Base-by-base conservation (phyloP, 30 jellyfish, hydroid and myxozoan species). In the Aurelia coerulea region DNA sequence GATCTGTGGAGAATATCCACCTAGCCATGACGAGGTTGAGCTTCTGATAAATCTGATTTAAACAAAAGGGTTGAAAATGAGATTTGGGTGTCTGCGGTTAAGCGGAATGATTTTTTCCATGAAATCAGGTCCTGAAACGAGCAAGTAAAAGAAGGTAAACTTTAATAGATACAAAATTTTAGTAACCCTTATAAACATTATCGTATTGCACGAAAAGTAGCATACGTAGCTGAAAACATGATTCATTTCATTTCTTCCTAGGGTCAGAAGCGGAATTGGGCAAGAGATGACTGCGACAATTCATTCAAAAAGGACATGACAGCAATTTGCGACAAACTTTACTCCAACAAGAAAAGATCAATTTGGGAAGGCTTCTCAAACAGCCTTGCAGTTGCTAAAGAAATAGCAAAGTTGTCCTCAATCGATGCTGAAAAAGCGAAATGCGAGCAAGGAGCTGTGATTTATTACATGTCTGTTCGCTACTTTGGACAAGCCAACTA, bases 391-490 rank as follows among this genome's bases (percentile, higher is more conserved):
- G 39, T 83, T 29, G 84, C 62, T 5, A 17, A 33, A 14, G 74
- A 58, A 41, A 71, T 83, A 19, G 80, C 68, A 39, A 62, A 70
- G 15, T 69, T 80, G 86, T 73, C 86, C 0, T 8, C 32, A 10
- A 83, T 70, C 0, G 4, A 37, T 10, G 80, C 76, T 3, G 54
- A 54, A 17, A 78, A 32, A 51, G 86, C 69, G 50, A 67, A 83
- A 51, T 83, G 92, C 92, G 59, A 59, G 46, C 92, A 83, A 10
- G 92, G 86, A 2, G 85, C 92, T 4, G 37, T 70, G 14, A 71
- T 83, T 42, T 83, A 83, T 72, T 83, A 69, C 80, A 7, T 29
- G 17, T 62, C 92, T 2, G 92, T 83, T 60, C 78, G 35, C 16
- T 70, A 13, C 72, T 83, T 69, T 60, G 92, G 86, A 15, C 86